These are phyloP conservation scores for Solenopsis fugax DNA, from an alignment of 1,140 invertebrate species.

Conservation along the genomic window DNA sequence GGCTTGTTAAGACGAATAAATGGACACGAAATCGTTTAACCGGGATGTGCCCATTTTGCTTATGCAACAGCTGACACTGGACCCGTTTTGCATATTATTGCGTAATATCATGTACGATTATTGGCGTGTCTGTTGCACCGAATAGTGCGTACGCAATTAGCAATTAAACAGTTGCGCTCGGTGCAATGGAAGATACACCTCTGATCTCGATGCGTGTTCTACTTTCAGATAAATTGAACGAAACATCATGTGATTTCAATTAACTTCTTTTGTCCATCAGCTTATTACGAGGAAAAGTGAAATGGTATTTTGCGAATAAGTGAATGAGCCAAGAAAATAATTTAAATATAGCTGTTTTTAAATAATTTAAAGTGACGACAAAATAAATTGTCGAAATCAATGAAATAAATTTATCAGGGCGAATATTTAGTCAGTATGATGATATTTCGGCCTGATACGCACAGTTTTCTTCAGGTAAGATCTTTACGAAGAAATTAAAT, in stretches of 20 bases:
- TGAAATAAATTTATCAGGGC: not conserved
- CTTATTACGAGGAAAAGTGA: not conserved
- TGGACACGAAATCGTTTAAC: slow-evolving; percentile 84
- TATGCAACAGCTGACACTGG: slow-evolving; percentile 80
- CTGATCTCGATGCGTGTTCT: not conserved
- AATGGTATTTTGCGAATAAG: not conserved
- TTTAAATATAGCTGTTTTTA: too few relatives aligned
- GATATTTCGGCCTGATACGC: not conserved
- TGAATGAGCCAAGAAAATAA: not conserved
- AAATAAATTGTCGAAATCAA: not conserved
- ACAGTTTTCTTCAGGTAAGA: not conserved
- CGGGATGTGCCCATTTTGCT: slow-evolving; percentile 83
- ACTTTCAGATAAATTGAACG: not conserved
- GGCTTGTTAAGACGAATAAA: slow-evolving; percentile 81
- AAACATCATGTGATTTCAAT: not conserved
- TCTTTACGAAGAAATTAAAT: not conserved
- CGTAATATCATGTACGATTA: slow-evolving; percentile 81
- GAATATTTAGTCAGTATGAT: not conserved
- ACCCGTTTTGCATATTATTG: slow-evolving; percentile 81
- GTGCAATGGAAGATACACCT: not conserved
- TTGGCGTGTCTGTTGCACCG: slow-evolving; percentile 57
- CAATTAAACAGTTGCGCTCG: slow-evolving; percentile 43
- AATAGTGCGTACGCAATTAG: slow-evolving; percentile 47
- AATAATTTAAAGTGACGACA: not conserved
- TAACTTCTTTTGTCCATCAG: not conserved